Conservation (phyloP, 2,113 vertebrate species). For the Colistium nudipinnis region DNA sequence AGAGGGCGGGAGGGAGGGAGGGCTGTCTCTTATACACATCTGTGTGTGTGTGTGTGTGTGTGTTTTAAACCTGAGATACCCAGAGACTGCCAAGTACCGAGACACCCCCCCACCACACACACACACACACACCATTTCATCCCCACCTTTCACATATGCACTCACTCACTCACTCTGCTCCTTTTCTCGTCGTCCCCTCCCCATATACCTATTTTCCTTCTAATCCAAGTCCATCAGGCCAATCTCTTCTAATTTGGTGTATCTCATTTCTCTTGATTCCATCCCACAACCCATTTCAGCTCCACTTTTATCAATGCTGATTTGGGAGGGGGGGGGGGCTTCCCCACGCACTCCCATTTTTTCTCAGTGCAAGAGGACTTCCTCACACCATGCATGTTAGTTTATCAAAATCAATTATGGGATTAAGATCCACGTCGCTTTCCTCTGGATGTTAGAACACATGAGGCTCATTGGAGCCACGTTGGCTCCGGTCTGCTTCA, state of each 20-base stretch:
- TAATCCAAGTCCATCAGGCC: conserved; percentile 80
- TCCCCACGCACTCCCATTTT: conserved; percentile 60
- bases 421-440: conserved; percentile 48
- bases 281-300: conserved; percentile 73
- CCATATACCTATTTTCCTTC: conserved; percentile 75
- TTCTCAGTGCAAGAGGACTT: conserved; percentile 66
- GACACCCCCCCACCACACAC: conserved; percentile 49
- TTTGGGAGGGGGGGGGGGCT: conserved; percentile 33
- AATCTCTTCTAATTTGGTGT: conserved; percentile 81
- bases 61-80: conserved; percentile 89
- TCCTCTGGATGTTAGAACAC: conserved; percentile 6
- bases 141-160: conserved; percentile 80
- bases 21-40: no score
- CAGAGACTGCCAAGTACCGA: conserved; percentile 88
- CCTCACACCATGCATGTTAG: conserved; percentile 70
- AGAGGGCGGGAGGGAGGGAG: conserved; percentile 59
- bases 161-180: conserved; percentile 69
- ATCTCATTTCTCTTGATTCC: conserved; percentile 80
- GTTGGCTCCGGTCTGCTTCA: not conserved
- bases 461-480: conserved; percentile 23
- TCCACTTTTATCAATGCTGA: conserved; percentile 74
- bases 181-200: conserved; percentile 73
- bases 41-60: no score
- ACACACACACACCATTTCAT: conserved; percentile 42
- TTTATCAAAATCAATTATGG: conserved; percentile 75